Percentiles rank a stretch among this genome's conserved stretches.
Conservation (phyloP, 1,140 invertebrate species). For the Arctopsyche grandis region DNA sequence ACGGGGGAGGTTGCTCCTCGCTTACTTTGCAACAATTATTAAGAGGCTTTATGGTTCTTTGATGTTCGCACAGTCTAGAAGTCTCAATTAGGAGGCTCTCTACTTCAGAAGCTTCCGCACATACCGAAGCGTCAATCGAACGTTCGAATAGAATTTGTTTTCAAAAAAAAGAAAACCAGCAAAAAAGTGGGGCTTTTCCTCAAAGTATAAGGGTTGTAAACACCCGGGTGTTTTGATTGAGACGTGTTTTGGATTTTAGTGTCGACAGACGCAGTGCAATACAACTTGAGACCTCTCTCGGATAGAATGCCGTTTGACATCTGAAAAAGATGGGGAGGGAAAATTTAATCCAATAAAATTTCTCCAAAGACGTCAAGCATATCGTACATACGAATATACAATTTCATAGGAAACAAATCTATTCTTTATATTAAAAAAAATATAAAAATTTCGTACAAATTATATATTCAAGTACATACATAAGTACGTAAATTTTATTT, state of each 20-base stretch:
- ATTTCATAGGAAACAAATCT: too few relatives aligned
- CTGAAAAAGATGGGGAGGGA: background rate
- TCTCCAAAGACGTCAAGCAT: background rate
- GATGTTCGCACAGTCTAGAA: constrained; percentile 34
- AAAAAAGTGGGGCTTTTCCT: background rate
- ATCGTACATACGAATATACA: background rate
- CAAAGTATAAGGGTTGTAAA: background rate
- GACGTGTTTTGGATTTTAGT: background rate
- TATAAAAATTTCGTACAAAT: too few relatives aligned
- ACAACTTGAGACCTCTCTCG: background rate
- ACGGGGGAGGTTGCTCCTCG: background rate
- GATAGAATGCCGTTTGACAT: background rate
- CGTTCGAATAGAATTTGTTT: background rate
- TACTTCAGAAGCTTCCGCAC: background rate
- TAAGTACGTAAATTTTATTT: too few relatives aligned
- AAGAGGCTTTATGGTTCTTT: constrained; percentile 38
- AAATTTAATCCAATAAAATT: constrained; percentile 3
- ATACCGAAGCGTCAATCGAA: background rate
- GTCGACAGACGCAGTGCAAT: background rate
- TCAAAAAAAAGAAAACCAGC: background rate
- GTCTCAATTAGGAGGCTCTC: constrained; percentile 26
- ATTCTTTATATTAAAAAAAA: too few relatives aligned
- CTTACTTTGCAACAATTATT: constrained; percentile 20
- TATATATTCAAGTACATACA: too few relatives aligned
- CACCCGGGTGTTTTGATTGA: background rate